phyloP scores from a whole-genome alignment of 2,113 vertebrate species.

The Tapirus terrestris region DNA sequence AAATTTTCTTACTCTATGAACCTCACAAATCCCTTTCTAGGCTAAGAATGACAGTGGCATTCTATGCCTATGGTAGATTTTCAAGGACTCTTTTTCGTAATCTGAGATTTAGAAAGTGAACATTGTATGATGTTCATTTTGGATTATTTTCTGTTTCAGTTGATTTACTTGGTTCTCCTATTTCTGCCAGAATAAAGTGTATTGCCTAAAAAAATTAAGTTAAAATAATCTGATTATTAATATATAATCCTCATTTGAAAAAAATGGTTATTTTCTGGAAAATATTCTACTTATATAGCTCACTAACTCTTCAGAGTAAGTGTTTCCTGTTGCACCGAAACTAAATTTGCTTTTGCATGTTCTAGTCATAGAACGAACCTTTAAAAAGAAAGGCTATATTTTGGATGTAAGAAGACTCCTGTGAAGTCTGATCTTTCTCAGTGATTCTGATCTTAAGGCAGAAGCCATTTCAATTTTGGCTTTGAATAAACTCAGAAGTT shows the following conservation, averaged over 20 bases:
- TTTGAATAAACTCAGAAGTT: conserved; percentile 33
- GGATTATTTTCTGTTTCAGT: conserved; percentile 17
- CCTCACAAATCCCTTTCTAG: conserved; percentile 29
- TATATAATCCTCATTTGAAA: conserved; percentile 30
- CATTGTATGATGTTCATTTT: conserved; percentile 37
- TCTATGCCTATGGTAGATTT: conserved; percentile 51
- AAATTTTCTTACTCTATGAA: conserved; percentile 6
- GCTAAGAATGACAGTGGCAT: conserved; percentile 16
- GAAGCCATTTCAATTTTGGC: conserved; percentile 48
- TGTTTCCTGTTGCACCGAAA: not conserved
- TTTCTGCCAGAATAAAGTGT: conserved; percentile 50
- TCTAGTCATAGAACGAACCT: conserved; percentile 36
- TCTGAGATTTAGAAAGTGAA: conserved; percentile 45
- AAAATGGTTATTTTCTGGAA: not conserved
- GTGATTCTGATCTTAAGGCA: conserved; percentile 17
- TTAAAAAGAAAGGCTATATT: conserved; percentile 18
- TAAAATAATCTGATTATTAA: conserved; percentile 37
- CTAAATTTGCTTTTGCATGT: conserved; percentile 51
- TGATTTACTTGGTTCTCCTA: not conserved
- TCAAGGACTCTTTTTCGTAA: conserved; percentile 33
- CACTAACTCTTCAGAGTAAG: conserved; percentile 1
- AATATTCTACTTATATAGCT: conserved; percentile 17
- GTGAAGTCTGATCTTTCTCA: conserved; percentile 26
- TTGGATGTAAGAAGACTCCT: not conserved
- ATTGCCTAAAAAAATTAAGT: not conserved